These are phyloP conservation scores for Caenorhabditis sp. DNA, from an alignment of 2,888 invertebrate genomes.

Conservation along the genomic window DNA sequence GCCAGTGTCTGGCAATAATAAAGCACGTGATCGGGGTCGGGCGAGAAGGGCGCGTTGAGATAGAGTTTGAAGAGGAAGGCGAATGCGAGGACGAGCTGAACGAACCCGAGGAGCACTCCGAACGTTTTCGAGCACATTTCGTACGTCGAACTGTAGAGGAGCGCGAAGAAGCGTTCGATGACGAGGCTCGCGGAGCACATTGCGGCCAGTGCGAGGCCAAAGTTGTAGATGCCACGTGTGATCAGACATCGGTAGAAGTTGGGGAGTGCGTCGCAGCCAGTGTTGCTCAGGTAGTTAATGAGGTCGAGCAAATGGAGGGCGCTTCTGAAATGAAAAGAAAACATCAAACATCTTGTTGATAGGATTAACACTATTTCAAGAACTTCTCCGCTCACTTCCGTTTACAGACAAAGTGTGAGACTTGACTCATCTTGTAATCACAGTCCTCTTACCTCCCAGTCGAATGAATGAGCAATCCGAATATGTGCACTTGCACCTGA, in stretches of 20 bases:
- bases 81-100: conserved; percentile 40
- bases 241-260: conserved; percentile 46
- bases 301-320: conserved; percentile 39
- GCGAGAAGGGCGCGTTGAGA: conserved; percentile 44
- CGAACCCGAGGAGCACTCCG: conserved; percentile 25
- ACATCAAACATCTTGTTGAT: too few species aligned
- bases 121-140: conserved; percentile 27
- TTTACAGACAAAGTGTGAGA: background rate
- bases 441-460: conserved; percentile 27
- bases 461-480: conserved; percentile 37
- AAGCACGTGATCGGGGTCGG: conserved; percentile 20
- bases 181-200: conserved; percentile 38
- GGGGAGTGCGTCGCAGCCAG: conserved; percentile 40
- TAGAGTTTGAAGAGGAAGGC: conserved; percentile 52
- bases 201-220: conserved; percentile 41
- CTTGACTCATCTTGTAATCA: background rate
- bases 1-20: conserved; percentile 52
- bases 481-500: conserved; percentile 45
- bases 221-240: conserved; percentile 42
- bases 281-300: conserved; percentile 36
- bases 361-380: background rate
- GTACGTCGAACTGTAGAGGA: conserved; percentile 28
- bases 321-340: conserved; percentile 20
- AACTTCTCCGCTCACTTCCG: too few species aligned
- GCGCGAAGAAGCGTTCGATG: conserved; percentile 37